phyloP scores from a whole-genome alignment of 2,888 invertebrate genomes.

The Dusona sp. region DNA sequence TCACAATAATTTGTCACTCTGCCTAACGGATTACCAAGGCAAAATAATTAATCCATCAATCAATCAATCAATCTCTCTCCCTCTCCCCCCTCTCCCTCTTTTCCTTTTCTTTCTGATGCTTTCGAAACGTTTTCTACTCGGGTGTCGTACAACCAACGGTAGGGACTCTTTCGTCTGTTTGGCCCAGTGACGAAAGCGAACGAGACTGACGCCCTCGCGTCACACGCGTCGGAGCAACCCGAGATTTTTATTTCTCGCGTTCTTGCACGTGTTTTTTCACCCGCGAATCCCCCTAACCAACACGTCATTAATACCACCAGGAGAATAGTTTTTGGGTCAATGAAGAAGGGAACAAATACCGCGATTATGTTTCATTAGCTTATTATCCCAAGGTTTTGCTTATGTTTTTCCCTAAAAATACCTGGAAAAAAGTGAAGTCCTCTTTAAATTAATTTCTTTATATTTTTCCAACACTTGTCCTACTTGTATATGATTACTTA shows the following conservation, averaged over 20 bases:
- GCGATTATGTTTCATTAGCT: background rate
- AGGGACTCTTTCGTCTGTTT: slow-evolving; percentile 36
- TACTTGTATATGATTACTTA: background rate
- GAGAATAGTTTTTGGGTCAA: slow-evolving; percentile 16
- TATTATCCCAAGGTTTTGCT: background rate
- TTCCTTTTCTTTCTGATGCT: background rate
- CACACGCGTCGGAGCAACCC: slow-evolving; percentile 41
- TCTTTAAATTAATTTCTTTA: background rate
- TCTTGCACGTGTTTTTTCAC: slow-evolving; percentile 45
- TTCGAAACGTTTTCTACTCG: slow-evolving; percentile 2
- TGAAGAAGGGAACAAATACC: background rate
- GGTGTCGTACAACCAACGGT: slow-evolving; percentile 8
- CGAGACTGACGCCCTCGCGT: slow-evolving; percentile 31
- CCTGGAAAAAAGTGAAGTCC: too few species aligned
- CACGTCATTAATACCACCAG: background rate
- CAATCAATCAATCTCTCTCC: slow-evolving; percentile 4
- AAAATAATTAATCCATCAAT: too few species aligned
- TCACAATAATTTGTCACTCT: too few species aligned
- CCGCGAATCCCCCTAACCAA: slow-evolving; percentile 21
- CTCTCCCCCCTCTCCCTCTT: background rate
- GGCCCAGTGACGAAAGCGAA: slow-evolving; percentile 19
- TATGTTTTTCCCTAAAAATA: background rate
- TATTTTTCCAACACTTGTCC: background rate
- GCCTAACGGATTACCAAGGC: too few species aligned
- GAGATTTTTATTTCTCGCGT: slow-evolving; percentile 62